Percentiles rank a stretch among this genome's conserved stretches.
These are phyloP conservation scores for Oceanites oceanicus DNA, from an alignment of 2,113 vertebrate genomes.

Conservation along the genomic window DNA sequence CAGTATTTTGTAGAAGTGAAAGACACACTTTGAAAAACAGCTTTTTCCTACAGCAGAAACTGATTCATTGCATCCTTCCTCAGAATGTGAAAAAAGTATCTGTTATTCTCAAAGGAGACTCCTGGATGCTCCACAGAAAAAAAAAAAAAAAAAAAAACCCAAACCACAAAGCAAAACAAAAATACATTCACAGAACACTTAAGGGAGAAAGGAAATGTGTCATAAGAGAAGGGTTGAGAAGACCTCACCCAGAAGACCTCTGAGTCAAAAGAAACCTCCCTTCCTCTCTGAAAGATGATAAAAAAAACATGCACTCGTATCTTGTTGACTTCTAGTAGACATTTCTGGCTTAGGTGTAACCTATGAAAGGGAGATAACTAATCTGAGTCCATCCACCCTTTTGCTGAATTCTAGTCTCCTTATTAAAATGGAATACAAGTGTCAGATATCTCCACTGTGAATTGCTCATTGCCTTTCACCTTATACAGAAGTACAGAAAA, in stretches of 20 bases:
- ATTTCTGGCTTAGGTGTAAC: conserved; percentile 22
- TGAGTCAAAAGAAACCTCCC: conserved; percentile 39
- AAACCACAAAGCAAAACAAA: not conserved
- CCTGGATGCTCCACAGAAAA: conserved; percentile 14
- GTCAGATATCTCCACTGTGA: not conserved
- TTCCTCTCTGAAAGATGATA: conserved; percentile 43
- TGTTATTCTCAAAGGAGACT: conserved; percentile 2
- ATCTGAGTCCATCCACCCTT: not conserved
- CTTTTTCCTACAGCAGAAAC: not conserved
- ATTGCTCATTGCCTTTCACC: not conserved
- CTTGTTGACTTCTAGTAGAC: conserved; percentile 10
- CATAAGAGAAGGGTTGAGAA: conserved; percentile 48
- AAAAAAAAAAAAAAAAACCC: not conserved
- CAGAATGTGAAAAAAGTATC: not conserved
- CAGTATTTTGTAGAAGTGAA: not conserved
- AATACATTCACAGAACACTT: conserved; percentile 11
- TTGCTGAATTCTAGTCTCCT: not conserved
- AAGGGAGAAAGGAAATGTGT: conserved; percentile 58
- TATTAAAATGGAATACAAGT: not conserved
- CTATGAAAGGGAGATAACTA: not conserved
- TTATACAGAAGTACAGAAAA: not conserved
- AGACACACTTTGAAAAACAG: not conserved
- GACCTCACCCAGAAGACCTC: conserved; percentile 43
- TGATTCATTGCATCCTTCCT: conserved; percentile 50
- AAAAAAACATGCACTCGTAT: conserved; percentile 21